Evolutionary conservation across 2,888 invertebrate species (phyloP), one percentile per base, ranked within the genome.

Genomic region (Cephonodes hylas): DNA sequence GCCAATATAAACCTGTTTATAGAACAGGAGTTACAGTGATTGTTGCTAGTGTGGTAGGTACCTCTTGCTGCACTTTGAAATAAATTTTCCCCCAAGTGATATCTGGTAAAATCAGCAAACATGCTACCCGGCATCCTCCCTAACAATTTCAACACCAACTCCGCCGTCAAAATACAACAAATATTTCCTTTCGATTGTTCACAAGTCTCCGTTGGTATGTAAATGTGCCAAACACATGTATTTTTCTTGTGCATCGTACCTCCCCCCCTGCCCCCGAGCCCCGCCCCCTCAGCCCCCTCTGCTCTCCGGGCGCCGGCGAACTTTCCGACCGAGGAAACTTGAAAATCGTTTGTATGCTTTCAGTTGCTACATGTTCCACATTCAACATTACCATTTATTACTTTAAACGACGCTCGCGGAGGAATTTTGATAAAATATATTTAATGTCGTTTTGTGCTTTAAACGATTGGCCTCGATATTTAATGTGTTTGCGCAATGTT

Each of bases 321-420:
- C 31, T 53, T 53, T 18, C 18, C 53, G 53, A 53, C 53, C 53
- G 53, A 8, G 53, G 27, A 53, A 53, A 53, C 31, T 53, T 53
- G 31, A 18, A 20, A 53, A 53, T 53, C 53, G 31, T 53, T 53
- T 53, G 53, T 53, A 53, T 53, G 53, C 53, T 53, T 31, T 53
- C 18, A 18, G 53, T 31, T 27, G 27, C 5, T 46, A 46, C 27
- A 31, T 18, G 53, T 18, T 53, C 53, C 31, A 53, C 53, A 15
- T 25, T 25, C 15, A 6, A n/a, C 25, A 31, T 53, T 31, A 53
- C 18, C 27, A 53, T 53, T 53, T 53, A 53, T 53, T 53, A 53
- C 53, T 53, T 53, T 53, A 53, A 53, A 53, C 53, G 53, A 53
- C 31, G 53, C 31, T 53, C 53, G 15, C 18, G 31, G 31, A 53